Evolutionary conservation across 1,140 invertebrate genomes (phyloP).

Genomic region (Leptopilina clavipes): DNA sequence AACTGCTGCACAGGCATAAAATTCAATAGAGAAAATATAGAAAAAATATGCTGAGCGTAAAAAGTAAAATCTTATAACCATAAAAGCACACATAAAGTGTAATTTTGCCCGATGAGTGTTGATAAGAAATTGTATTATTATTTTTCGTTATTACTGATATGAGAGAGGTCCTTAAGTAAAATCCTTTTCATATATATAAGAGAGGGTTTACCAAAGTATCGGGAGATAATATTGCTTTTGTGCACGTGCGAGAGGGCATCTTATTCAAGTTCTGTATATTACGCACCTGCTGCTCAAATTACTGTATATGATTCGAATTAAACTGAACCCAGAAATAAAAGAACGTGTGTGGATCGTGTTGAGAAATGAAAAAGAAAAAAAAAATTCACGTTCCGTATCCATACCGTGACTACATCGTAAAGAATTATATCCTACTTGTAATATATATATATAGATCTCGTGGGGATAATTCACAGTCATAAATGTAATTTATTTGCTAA

Average conservation of each 20-base stretch:
- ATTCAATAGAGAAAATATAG: too few relatives aligned
- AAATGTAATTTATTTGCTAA: background rate
- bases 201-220: background rate
- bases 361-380: constrained; percentile 32
- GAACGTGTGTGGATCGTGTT: constrained; percentile 4
- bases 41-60: background rate
- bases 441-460: too few relatives aligned
- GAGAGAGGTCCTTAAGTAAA: background rate
- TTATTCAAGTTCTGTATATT: constrained; percentile 6
- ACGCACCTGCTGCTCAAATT: constrained; percentile 48
- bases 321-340: constrained; percentile 27
- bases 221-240: constrained; percentile 36
- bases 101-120: background rate
- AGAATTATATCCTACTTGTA: constrained; percentile 21
- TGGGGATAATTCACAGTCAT: background rate
- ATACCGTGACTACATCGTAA: background rate
- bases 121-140: constrained; percentile 11
- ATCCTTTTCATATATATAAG: background rate
- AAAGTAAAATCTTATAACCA: background rate
- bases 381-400: background rate
- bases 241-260: constrained; percentile 14
- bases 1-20: too few relatives aligned
- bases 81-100: background rate
- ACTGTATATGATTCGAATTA: constrained; percentile 46
- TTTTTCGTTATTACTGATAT: background rate